Evolutionary conservation across 2,113 vertebrate species (phyloP).

Genomic region (Cryptotis parvus): DNA sequence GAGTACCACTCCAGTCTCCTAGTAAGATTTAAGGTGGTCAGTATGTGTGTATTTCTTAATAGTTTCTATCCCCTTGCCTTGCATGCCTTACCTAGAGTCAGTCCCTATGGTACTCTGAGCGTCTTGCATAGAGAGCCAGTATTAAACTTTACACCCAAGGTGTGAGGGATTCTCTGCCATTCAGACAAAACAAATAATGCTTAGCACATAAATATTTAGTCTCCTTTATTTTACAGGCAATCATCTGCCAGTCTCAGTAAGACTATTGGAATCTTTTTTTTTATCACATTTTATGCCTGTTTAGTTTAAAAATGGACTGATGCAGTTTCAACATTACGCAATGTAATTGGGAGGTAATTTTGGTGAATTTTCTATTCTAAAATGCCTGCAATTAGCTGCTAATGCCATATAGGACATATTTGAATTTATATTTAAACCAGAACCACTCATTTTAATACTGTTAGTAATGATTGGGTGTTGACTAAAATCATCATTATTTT

Average conservation of each 20-base stretch:
- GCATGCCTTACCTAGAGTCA: too few species aligned
- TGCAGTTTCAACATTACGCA: conserved; percentile 15
- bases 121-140: too few species aligned
- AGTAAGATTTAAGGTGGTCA: background rate
- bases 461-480: conserved; percentile 29
- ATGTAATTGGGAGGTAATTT: background rate
- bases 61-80: background rate
- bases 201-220: too few species aligned
- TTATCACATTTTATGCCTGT: background rate
- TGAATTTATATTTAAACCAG: conserved; percentile 27
- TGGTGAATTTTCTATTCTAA: background rate
- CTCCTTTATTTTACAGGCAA: too few species aligned
- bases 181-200: background rate
- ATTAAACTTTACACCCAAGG: too few species aligned
- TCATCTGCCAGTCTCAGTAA: background rate
- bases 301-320: background rate
- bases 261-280: background rate
- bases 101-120: too few species aligned
- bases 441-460: conserved; percentile 33
- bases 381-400: background rate
- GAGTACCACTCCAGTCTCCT: background rate
- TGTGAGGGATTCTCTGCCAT: too few species aligned
- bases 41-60: background rate
- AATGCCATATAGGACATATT: background rate
- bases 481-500: background rate